phyloP scores from a whole-genome alignment of 2,888 invertebrate species.

The Cetonia aurata region DNA sequence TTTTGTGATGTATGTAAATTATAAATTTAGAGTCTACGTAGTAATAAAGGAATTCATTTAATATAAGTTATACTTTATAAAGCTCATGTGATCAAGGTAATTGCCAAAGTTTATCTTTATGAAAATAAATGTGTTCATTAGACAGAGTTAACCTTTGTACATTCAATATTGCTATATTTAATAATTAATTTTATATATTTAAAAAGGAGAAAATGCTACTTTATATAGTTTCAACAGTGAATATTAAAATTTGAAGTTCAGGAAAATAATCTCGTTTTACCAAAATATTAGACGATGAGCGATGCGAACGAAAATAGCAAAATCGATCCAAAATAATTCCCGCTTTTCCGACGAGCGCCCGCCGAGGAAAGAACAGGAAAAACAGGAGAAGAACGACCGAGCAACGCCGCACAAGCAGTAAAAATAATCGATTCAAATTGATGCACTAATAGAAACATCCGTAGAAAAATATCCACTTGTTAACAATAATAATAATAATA shows the following conservation, averaged over 20 bases:
- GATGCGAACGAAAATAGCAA: conserved; percentile 25
- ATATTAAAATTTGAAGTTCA: too few species aligned
- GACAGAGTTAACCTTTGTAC: too few species aligned
- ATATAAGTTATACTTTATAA: neutral
- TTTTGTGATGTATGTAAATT: too few species aligned
- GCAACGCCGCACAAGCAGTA: neutral
- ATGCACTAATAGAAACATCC: conserved; percentile 49
- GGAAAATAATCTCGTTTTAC: conserved; percentile 29
- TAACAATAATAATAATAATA: conserved; percentile 52
- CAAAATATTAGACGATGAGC: conserved; percentile 1
- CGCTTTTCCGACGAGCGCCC: conserved; percentile 13
- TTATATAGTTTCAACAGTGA: too few species aligned
- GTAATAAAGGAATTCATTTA: neutral
- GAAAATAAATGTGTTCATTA: too few species aligned
- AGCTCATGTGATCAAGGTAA: conserved; percentile 26
- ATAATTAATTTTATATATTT: neutral
- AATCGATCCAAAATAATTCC: conserved; percentile 34
- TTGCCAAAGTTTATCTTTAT: conserved; percentile 5
- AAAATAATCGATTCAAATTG: conserved; percentile 32
- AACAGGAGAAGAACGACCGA: conserved; percentile 5
- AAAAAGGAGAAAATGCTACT: neutral
- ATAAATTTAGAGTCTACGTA: neutral
- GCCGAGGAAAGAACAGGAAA: conserved; percentile 7
- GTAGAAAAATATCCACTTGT: conserved; percentile 56
- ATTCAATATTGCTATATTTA: too few species aligned